phyloP scores from a whole-genome alignment of 53 echinoderm and acorn worm species.

The Holothuria leucospilota region DNA sequence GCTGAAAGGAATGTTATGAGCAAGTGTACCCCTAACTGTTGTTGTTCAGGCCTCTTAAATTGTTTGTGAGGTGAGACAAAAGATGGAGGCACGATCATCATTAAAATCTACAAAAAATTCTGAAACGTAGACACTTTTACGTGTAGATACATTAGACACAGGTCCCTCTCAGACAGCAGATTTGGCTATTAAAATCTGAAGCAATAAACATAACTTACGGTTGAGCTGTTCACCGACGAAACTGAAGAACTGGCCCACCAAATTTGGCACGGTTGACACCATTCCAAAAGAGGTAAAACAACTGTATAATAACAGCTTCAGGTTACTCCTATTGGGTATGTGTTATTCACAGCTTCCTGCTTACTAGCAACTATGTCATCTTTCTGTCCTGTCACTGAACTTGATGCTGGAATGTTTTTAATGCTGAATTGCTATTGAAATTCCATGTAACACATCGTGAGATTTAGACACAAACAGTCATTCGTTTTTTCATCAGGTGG shows the following conservation, averaged over 20 bases:
- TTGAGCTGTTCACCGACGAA: conserved; percentile 17
- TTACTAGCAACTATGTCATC: no score
- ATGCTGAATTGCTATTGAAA: no score
- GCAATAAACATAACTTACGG: background rate
- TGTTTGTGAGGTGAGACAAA: no score
- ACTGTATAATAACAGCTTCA: background rate
- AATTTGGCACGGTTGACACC: conserved; percentile 5
- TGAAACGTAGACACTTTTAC: no score
- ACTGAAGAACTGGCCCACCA: conserved; percentile 40
- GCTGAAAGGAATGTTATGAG: no score
- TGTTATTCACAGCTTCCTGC: background rate
- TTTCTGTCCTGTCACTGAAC: no score
- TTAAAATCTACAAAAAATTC: no score
- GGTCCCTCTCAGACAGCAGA: background rate
- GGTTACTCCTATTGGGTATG: background rate
- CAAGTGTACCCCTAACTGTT: no score
- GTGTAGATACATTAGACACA: background rate
- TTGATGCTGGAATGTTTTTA: no score
- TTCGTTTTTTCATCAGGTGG: background rate
- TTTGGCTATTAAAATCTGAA: background rate
- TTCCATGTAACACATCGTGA: no score
- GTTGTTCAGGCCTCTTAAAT: no score
- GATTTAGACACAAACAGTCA: background rate
- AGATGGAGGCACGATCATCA: no score
- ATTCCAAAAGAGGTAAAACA: conserved; percentile 1